A percentile compares a stretch with the other conserved stretches of the same genome.
Evolutionary conservation across 2,888 invertebrate species (phyloP).

Genomic region (Anarsia innoxiella): DNA sequence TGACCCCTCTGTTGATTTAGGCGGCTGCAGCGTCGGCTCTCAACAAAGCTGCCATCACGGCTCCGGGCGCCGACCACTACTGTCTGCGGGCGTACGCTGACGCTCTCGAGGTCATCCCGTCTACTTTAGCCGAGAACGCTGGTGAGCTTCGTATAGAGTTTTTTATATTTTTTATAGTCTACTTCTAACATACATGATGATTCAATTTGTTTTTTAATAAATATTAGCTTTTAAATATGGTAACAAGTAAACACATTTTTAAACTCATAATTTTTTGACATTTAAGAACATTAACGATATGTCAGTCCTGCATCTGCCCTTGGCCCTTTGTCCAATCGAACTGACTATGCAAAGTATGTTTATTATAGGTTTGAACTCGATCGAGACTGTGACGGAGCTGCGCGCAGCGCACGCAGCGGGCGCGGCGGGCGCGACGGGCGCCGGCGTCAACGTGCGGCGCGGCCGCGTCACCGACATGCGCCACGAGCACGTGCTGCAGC

Average conservation of each 20-base stretch:
- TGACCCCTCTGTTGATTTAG: conserved; percentile 19
- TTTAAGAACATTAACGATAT: no score
- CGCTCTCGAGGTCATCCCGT: conserved; percentile 86
- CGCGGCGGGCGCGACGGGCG: conserved; percentile 86
- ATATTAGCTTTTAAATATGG: no score
- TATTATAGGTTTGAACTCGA: conserved; percentile 86
- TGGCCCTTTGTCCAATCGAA: no score
- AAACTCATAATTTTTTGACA: no score
- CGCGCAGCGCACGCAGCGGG: conserved; percentile 91
- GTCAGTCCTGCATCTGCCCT: no score
- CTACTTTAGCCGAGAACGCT: conserved; percentile 68
- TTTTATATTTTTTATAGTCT: no score
- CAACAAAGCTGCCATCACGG: conserved; percentile 85
- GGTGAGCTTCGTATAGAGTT: no score
- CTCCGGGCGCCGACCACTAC: conserved; percentile 95
- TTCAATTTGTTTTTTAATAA: no score
- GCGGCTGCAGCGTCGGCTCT: conserved; percentile 93
- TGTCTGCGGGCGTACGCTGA: conserved; percentile 97
- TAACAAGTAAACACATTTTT: no score
- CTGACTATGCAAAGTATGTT: background rate
- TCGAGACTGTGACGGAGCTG: conserved; percentile 96
- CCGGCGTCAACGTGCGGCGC: conserved; percentile 97
- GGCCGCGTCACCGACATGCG: conserved; percentile 97
- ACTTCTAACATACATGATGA: no score
- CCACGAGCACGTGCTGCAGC: conserved; percentile 98